Percentiles rank a stretch among this genome's conserved stretches.
Conservation (phyloP, 2,797 vertebrate species). For the Sebastiscus albofasciatus region DNA sequence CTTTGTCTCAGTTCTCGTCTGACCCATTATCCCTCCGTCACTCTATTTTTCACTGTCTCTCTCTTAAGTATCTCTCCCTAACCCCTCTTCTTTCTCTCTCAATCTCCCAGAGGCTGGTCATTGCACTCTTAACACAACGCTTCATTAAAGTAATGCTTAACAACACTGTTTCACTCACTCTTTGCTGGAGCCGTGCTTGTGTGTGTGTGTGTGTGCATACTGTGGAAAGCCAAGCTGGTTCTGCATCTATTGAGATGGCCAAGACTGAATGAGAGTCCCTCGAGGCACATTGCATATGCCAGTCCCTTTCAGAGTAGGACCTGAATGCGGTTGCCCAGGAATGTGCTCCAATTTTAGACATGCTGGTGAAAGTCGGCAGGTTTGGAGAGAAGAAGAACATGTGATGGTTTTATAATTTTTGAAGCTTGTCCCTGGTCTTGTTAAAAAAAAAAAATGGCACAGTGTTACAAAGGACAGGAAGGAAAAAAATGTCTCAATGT, state of each 20-base stretch:
- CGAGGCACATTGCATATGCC: conserved; percentile 48
- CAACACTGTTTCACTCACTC: conserved; percentile 20
- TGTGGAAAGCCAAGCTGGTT: conserved; percentile 33
- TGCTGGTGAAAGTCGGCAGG: conserved; percentile 19
- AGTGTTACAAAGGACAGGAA: not conserved
- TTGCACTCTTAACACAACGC: conserved; percentile 8
- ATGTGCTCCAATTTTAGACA: conserved; percentile 62
- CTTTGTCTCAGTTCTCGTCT: not conserved
- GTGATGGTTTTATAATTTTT: conserved; percentile 30
- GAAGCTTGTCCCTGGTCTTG: conserved; percentile 6
- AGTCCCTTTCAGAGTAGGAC: conserved; percentile 58
- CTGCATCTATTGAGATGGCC: conserved; percentile 42
- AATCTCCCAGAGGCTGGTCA: conserved; percentile 25
- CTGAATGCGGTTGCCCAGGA: conserved; percentile 40
- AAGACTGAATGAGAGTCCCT: conserved; percentile 49
- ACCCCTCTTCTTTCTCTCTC: not conserved
- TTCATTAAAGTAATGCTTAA: conserved; percentile 28
- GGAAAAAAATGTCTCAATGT: not conserved
- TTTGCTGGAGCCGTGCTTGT: not conserved
- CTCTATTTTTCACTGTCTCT: not conserved
- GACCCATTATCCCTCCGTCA: conserved; percentile 1
- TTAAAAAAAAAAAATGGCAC: conserved; percentile 7
- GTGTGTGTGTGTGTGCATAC: conserved; percentile 3
- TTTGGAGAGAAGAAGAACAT: conserved; percentile 41
- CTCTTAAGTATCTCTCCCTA: not conserved